These are phyloP conservation scores for Ellobius talpinus DNA, from an alignment of 2,113 vertebrate species.

Conservation along the genomic window DNA sequence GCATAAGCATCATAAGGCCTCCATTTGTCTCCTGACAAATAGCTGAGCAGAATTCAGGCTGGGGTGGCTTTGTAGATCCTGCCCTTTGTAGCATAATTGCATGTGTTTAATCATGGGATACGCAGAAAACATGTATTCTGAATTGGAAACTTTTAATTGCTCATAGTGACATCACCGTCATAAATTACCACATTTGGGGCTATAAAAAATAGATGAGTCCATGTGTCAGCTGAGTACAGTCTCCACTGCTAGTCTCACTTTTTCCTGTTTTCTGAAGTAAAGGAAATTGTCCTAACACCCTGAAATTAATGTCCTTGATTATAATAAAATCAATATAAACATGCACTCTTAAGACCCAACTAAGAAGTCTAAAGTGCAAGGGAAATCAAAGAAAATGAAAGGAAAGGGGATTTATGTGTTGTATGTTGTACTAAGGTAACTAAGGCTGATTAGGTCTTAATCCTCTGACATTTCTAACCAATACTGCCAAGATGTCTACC, in stretches of 20 bases:
- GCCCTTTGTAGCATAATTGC: slow-evolving; percentile 21
- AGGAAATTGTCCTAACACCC: slow-evolving; percentile 34
- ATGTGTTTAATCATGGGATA: slow-evolving; percentile 58
- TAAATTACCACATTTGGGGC: slow-evolving; percentile 62
- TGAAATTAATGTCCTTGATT: slow-evolving; percentile 55
- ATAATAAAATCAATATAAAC: slow-evolving; percentile 54
- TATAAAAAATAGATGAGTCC: slow-evolving; percentile 68
- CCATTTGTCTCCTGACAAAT: slow-evolving; percentile 32
- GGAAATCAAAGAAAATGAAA: slow-evolving; percentile 25
- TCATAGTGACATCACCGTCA: slow-evolving; percentile 55
- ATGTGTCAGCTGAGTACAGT: background rate
- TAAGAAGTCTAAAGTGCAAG: background rate
- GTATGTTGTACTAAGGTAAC: background rate
- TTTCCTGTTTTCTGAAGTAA: slow-evolving; percentile 54
- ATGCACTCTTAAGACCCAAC: slow-evolving; percentile 50
- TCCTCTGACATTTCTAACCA: background rate
- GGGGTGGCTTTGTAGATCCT: slow-evolving; percentile 12
- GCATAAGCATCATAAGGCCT: background rate
- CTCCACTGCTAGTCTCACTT: slow-evolving; percentile 51
- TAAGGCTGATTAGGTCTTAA: background rate
- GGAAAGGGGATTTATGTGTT: slow-evolving; percentile 6
- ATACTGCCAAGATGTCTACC: background rate
- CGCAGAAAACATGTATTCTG: slow-evolving; percentile 41
- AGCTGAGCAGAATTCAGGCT: slow-evolving; percentile 14
- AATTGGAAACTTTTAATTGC: slow-evolving; percentile 73